phyloP scores from a whole-genome alignment of 2,797 vertebrate genomes.

The Syncerus caffer region DNA sequence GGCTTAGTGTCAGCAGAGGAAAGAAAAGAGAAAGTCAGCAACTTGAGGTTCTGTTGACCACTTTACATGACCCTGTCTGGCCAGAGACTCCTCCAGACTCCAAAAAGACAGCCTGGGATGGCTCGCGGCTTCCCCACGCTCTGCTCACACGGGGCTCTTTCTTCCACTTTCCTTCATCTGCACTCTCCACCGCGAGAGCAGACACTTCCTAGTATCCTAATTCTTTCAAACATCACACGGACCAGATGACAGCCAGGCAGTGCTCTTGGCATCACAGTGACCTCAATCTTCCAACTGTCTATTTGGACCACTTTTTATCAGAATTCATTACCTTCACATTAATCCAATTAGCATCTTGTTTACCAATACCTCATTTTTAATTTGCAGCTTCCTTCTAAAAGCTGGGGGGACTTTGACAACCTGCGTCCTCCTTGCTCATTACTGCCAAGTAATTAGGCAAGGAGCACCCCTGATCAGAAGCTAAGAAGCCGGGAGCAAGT shows the following conservation, averaged over 20 bases:
- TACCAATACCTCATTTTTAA: not conserved
- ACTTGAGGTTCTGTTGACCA: not conserved
- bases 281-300: accelerated
- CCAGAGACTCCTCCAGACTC: not conserved
- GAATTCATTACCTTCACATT: constrained; percentile 26
- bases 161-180: not conserved
- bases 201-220: not conserved
- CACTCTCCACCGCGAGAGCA: accelerated
- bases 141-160: accelerated
- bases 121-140: accelerated
- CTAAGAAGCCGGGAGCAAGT: constrained; percentile 71
- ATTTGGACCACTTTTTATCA: not conserved
- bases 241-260: accelerated
- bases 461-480: constrained; percentile 59
- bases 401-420: not conserved
- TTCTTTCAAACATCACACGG: not conserved
- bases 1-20: not conserved
- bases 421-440: constrained; percentile 13
- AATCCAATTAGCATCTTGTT: constrained; percentile 47
- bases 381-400: constrained; percentile 23
- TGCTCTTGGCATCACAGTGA: not conserved
- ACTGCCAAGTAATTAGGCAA: constrained; percentile 73
- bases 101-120: not conserved
- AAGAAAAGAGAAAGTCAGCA: not conserved
- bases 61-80: not conserved